Conservation (phyloP, 2,113 vertebrate species). For the Myotis davidii region DNA sequence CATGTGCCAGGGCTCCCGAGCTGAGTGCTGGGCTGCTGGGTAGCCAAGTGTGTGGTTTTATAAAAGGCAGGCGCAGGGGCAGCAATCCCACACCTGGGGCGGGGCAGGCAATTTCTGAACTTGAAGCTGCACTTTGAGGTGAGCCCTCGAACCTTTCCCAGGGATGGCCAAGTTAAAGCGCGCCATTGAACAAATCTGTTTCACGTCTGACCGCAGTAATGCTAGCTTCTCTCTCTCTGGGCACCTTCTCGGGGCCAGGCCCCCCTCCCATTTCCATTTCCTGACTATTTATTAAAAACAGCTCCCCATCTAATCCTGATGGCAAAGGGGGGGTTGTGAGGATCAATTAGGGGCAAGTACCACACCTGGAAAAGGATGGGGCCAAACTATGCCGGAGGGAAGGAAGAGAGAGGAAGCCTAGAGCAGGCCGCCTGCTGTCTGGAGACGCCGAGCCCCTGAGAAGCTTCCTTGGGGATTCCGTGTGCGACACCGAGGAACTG, state of each 20-base stretch:
- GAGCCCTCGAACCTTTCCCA: conserved; percentile 53
- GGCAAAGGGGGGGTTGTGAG: not conserved
- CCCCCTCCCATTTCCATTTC: not conserved
- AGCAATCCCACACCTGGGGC: not conserved
- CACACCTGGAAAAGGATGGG: not conserved
- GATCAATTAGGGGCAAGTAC: too few species aligned
- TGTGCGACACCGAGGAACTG: not conserved
- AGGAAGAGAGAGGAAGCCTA: not conserved
- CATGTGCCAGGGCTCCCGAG: conserved; percentile 34
- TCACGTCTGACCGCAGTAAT: not conserved
- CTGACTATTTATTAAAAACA: not conserved
- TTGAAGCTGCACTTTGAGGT: conserved; percentile 62
- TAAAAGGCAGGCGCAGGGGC: not conserved
- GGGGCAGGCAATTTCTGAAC: conserved; percentile 26
- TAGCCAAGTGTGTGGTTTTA: not conserved
- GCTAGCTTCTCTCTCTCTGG: not conserved
- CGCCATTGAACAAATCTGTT: not conserved
- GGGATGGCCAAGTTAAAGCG: conserved; percentile 55
- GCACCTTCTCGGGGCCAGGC: not conserved
- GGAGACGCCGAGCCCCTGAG: not conserved
- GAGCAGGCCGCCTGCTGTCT: rapidly evolving
- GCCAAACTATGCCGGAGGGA: not conserved
- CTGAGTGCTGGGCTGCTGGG: conserved; percentile 7
- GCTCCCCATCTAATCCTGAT: not conserved
- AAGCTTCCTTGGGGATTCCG: not conserved